Base-by-base conservation (phyloP, 1,140 invertebrate species). In the Cydia amplana region DNA sequence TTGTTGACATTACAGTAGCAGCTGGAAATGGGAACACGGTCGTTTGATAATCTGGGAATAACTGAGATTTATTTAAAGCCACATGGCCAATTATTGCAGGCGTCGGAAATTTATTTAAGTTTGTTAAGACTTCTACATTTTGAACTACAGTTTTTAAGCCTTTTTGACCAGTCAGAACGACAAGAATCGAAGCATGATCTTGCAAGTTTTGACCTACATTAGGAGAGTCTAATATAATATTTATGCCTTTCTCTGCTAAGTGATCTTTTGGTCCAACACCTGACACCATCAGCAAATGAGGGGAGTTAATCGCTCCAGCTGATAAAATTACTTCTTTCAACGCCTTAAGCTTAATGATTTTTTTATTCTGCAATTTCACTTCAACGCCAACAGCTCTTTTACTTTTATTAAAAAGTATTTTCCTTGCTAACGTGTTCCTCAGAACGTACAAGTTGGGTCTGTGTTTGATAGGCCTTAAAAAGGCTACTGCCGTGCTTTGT, bases 61-160 rank as follows among this genome's bases (percentile, higher is more conserved):
- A 77, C 75, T 78, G 73, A 51, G 77, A 63, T 63, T 78, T 77
- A 32, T 78, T 77, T 0, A 96, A 95, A 0, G 95, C 95, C 83
- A 97, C 96, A 20, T 97, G 82, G 0, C 96, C 96, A 1, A 97
- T 93, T 78, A 95, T 96, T 0, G 95, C 95, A 0, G 96, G 96
- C 7, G 97, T 82, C 0, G 96, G 96, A 0, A 96, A 96, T 76
- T 95, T 94, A 77, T 96, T 95, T 1, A 94, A 94, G 20, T 96
- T 91, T 6, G 95, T 95, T 79, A 96, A 96, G 25, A 95, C 82
- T 14, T 74, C 63, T 10, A 78, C 3, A 74, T 78, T 96, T 74
- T 0, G 95, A 95, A 0, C 95, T 93, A 67, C 96, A 95, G 0
- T 96, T 79, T 75, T 95, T 96, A 0, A 96, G 94, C 79, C 96